Evolutionary conservation across 2,888 invertebrate genomes (phyloP).

Genomic region (Tupiocoris notatus): DNA sequence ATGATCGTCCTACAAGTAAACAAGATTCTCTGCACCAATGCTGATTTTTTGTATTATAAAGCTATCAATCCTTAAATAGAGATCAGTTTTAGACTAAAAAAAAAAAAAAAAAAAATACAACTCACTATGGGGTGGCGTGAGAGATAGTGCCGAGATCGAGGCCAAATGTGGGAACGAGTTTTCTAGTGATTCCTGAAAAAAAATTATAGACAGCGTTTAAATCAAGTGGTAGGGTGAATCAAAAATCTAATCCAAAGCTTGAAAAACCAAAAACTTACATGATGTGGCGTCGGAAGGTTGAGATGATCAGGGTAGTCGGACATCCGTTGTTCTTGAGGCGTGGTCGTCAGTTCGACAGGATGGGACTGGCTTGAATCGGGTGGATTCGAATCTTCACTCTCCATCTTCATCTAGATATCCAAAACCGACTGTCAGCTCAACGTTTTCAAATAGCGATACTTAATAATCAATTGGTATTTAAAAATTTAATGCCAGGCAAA

Average conservation of each 20-base stretch:
- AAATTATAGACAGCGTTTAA: no score
- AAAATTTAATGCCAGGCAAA: no score
- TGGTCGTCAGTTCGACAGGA: slow-evolving; percentile 50
- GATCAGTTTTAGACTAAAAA: no score
- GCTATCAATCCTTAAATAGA: no score
- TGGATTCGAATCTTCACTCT: slow-evolving; percentile 51
- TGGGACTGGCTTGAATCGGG: slow-evolving; percentile 50
- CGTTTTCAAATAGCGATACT: no score
- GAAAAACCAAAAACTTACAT: slow-evolving; percentile 50
- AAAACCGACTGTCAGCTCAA: no score
- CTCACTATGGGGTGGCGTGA: slow-evolving; percentile 74
- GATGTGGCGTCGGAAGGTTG: slow-evolving; percentile 50
- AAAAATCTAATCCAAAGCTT: background rate
- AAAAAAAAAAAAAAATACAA: no score
- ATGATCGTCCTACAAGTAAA: no score
- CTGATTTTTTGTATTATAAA: no score
- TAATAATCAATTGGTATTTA: no score
- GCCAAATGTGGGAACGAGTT: slow-evolving; percentile 63
- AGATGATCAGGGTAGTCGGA: slow-evolving; percentile 50
- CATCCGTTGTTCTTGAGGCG: slow-evolving; percentile 47
- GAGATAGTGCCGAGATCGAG: slow-evolving; percentile 70
- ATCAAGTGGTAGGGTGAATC: no score
- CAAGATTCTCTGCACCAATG: no score
- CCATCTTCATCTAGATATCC: slow-evolving; percentile 50
- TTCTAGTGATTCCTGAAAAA: slow-evolving; percentile 54